These are phyloP conservation scores for Bathynomus jamesi DNA, from an alignment of 1,140 invertebrate genomes.

Conservation along the genomic window DNA sequence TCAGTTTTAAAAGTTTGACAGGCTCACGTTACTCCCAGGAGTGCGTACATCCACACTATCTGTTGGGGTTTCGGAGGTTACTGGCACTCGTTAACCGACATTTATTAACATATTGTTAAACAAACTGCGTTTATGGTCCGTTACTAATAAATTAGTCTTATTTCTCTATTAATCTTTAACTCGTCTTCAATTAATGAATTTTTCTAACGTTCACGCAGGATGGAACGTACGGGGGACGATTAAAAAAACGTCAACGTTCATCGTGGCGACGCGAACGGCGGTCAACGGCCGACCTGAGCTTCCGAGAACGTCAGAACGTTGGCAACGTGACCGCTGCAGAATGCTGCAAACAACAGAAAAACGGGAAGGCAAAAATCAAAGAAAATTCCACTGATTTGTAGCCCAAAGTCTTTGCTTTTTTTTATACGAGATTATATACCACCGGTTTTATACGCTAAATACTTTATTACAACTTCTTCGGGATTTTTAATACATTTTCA, in stretches of 20 bases:
- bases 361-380: background rate
- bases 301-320: background rate
- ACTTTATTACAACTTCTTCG: too few species aligned
- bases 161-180: background rate
- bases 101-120: background rate
- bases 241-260: constrained; percentile 24
- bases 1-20: too few species aligned
- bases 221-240: constrained; percentile 34
- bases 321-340: background rate
- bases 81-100: background rate
- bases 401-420: too few species aligned
- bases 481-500: too few species aligned
- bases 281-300: constrained; percentile 15
- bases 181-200: background rate
- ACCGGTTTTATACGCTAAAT: too few species aligned
- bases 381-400: background rate
- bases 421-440: too few species aligned
- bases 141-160: background rate
- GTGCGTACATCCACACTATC: background rate
- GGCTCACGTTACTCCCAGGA: background rate
- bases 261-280: constrained; percentile 25
- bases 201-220: constrained; percentile 19
- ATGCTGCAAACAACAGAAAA: background rate
- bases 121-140: background rate
- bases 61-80: background rate